A percentile compares a stretch with the other conserved stretches of the same genome.
Evolutionary conservation across 2,888 invertebrate genomes (phyloP).

Genomic region (Microctonus brassicae): DNA sequence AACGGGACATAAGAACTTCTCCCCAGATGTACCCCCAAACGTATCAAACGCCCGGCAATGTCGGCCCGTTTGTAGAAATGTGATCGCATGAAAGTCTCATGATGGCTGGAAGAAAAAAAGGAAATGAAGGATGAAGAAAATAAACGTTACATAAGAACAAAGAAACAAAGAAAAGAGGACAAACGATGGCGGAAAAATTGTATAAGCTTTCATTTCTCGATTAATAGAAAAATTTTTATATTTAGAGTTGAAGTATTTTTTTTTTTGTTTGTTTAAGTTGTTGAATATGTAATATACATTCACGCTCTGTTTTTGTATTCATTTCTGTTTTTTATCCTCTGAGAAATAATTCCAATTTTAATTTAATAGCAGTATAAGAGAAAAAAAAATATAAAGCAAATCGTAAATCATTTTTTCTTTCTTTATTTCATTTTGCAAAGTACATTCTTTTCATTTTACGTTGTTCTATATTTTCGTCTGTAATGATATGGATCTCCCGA

Average conservation of each 20-base stretch:
- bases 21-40: neutral
- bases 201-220: conserved; percentile 46
- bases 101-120: conserved; percentile 6
- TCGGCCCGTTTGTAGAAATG: conserved; percentile 37
- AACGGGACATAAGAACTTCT: neutral
- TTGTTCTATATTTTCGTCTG: neutral
- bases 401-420: neutral
- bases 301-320: neutral
- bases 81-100: conserved; percentile 17
- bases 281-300: neutral
- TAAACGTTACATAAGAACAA: neutral
- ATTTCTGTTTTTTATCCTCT: neutral
- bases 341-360: neutral
- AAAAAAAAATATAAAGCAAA: neutral
- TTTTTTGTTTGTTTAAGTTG: neutral
- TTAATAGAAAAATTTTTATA: conserved; percentile 54
- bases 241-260: neutral
- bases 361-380: conserved; percentile 17
- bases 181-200: conserved; percentile 15
- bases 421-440: neutral
- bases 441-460: neutral
- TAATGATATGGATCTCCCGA: conserved; percentile 6
- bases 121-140: neutral
- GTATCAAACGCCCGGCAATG: conserved; percentile 22
- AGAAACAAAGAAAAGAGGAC: neutral